Evolutionary conservation across 2,888 invertebrate species (phyloP).

Genomic region (Dicycla oo): DNA sequence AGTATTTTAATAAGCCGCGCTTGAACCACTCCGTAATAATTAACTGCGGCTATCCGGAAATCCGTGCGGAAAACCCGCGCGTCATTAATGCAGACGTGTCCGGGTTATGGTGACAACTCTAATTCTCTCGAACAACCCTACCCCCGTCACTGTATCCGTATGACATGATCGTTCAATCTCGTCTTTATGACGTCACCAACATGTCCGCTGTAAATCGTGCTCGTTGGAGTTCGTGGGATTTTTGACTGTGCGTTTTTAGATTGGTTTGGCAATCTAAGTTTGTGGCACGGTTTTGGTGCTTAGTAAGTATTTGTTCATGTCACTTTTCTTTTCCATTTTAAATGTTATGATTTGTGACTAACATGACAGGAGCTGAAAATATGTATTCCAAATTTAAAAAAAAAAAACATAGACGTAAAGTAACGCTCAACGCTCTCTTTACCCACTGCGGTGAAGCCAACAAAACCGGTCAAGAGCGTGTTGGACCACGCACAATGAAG

Average conservation of each 20-base stretch:
- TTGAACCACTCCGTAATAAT: slow-evolving; percentile 51
- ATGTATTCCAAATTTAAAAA: neutral
- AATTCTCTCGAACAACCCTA: slow-evolving; percentile 55
- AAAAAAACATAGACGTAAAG: no score
- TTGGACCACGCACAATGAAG: no score
- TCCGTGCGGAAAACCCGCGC: slow-evolving; percentile 55
- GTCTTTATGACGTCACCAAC: slow-evolving; percentile 51
- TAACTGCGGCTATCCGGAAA: slow-evolving; percentile 55
- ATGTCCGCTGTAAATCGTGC: slow-evolving; percentile 3
- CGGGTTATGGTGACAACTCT: slow-evolving; percentile 55
- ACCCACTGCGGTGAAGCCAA: no score
- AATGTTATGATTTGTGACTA: neutral
- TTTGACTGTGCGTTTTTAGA: slow-evolving; percentile 32
- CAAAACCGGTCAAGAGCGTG: no score
- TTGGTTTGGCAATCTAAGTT: neutral
- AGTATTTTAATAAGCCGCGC: slow-evolving; percentile 48
- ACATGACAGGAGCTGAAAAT: neutral
- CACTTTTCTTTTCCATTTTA: neutral
- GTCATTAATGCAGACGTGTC: slow-evolving; percentile 61
- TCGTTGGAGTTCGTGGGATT: slow-evolving; percentile 17
- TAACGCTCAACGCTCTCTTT: no score
- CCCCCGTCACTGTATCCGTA: slow-evolving; percentile 58
- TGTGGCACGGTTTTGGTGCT: neutral
- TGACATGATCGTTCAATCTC: slow-evolving; percentile 62
- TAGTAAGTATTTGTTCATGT: neutral